These are phyloP conservation scores for Pyrocephalus nanus DNA, from an alignment of 2,797 vertebrate genomes.

Conservation along the genomic window DNA sequence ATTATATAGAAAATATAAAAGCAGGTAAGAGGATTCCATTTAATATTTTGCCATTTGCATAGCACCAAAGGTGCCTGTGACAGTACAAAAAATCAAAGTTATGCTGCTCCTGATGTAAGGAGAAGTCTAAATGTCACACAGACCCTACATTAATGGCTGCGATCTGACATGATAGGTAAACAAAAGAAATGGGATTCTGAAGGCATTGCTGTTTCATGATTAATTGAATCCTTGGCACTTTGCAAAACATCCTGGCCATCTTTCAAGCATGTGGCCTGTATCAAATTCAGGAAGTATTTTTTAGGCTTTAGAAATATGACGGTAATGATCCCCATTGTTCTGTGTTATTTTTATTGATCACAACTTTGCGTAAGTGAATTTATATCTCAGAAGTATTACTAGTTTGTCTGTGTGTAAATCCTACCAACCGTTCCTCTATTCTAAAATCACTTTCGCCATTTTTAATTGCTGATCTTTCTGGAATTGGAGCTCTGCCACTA, in stretches of 20 bases:
- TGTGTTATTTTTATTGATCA: neutral
- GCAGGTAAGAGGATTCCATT: neutral
- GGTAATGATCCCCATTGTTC: neutral
- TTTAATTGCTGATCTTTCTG: neutral
- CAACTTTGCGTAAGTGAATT: neutral
- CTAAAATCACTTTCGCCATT: neutral
- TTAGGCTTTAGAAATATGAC: neutral
- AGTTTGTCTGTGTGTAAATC: neutral
- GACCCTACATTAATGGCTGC: neutral
- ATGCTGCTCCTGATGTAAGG: neutral
- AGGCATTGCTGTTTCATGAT: neutral
- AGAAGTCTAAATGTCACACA: neutral
- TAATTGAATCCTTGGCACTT: neutral
- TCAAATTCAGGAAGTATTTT: neutral
- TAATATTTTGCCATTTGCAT: neutral
- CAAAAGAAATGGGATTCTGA: neutral
- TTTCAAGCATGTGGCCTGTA: neutral
- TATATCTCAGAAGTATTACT: neutral
- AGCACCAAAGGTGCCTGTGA: neutral
- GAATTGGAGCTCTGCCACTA: neutral
- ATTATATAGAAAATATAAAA: neutral
- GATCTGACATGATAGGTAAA: neutral
- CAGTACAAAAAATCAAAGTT: neutral
- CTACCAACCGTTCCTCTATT: neutral
- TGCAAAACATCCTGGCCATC: neutral